Percentiles rank a stretch among this genome's conserved stretches.
These are phyloP conservation scores for Micrasema minimum DNA, from an alignment of 1,140 invertebrate genomes.

Conservation along the genomic window DNA sequence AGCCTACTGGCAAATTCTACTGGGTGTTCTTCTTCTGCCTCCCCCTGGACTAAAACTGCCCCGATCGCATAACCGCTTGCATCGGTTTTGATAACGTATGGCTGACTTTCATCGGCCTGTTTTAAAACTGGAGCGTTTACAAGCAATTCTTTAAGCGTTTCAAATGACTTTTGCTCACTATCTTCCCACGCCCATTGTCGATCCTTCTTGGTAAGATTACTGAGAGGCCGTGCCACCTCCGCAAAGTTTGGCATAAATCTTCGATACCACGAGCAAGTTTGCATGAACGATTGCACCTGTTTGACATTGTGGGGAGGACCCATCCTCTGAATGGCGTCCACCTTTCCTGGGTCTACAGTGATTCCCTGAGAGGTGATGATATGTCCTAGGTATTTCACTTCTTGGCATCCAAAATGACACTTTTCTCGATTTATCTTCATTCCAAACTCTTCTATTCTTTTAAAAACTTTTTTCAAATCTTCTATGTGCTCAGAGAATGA, in stretches of 20 bases:
- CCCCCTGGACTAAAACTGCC: slow-evolving; percentile 18
- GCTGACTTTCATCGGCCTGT: neutral
- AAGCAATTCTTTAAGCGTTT: slow-evolving; percentile 3
- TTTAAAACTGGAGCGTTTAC: neutral
- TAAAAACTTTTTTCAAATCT: slow-evolving; percentile 60
- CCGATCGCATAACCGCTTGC: slow-evolving; percentile 8
- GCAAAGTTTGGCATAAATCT: slow-evolving; percentile 59
- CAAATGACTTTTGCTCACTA: slow-evolving; percentile 6
- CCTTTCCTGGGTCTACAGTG: slow-evolving; percentile 56
- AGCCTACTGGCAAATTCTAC: slow-evolving; percentile 60
- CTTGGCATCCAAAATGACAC: slow-evolving; percentile 56
- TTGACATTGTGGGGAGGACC: slow-evolving; percentile 54
- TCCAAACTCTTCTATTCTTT: slow-evolving; percentile 51
- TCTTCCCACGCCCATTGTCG: slow-evolving; percentile 48
- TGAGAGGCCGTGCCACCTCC: slow-evolving; percentile 57
- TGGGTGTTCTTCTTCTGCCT: neutral
- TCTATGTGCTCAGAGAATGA: slow-evolving; percentile 58
- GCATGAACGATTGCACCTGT: slow-evolving; percentile 54
- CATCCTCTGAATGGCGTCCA: slow-evolving; percentile 56
- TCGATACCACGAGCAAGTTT: slow-evolving; percentile 59
- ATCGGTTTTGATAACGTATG: slow-evolving; percentile 1
- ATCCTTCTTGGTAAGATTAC: slow-evolving; percentile 55
- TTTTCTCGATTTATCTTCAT: slow-evolving; percentile 58
- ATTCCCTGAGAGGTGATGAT: slow-evolving; percentile 57
- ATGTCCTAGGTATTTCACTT: slow-evolving; percentile 60